Percentiles rank a stretch among this genome's conserved stretches.
Conservation (phyloP, 2,797 vertebrate species). For the Neomorphus geoffroyi region DNA sequence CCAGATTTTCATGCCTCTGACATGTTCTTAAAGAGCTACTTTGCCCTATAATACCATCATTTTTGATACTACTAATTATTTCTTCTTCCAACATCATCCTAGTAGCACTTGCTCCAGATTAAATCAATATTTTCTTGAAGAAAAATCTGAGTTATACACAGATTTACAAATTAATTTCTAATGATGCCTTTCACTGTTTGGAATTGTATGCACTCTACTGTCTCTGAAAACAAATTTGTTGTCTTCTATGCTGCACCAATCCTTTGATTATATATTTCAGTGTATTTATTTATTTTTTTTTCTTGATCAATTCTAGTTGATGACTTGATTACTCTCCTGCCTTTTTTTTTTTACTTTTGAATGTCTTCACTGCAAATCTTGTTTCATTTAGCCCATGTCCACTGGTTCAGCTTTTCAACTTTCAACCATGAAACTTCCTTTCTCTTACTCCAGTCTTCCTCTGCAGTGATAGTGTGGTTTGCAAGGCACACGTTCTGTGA, state of each 20-base stretch:
- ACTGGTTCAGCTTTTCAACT: background rate
- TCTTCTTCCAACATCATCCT: background rate
- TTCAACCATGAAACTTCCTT: background rate
- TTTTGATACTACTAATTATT: background rate
- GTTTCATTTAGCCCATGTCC: background rate
- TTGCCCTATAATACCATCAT: background rate
- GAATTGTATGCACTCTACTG: background rate
- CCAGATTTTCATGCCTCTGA: background rate
- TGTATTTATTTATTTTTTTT: background rate
- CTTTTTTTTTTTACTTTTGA: background rate
- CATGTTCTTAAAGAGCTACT: background rate
- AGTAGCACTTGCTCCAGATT: background rate
- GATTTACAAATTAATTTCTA: background rate
- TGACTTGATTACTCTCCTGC: background rate
- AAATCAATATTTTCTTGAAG: background rate
- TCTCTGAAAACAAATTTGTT: background rate
- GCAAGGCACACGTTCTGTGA: background rate
- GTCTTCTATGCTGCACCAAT: background rate
- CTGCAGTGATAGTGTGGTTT: background rate
- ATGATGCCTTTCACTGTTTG: background rate
- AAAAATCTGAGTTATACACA: background rate
- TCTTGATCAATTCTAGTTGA: background rate
- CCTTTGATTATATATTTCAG: background rate
- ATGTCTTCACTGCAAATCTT: background rate
- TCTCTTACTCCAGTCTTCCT: background rate